Conservation (phyloP, 2,888 invertebrate species). For the Andrena bicolor region DNA sequence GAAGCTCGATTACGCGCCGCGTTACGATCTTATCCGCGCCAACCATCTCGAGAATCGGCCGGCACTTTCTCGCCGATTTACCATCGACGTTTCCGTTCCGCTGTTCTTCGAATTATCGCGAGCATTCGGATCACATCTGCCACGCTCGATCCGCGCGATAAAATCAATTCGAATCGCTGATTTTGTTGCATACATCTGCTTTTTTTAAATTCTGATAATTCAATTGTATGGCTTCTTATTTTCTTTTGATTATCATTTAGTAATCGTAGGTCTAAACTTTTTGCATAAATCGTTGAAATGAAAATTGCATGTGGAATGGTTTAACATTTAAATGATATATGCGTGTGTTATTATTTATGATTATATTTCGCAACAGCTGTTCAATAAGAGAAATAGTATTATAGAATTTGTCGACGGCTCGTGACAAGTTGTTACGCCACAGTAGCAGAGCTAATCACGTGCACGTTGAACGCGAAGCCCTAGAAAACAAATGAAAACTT, state of each 20-base stretch:
- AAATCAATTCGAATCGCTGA: not conserved
- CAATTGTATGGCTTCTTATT: too few relatives aligned
- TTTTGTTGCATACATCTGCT: not conserved
- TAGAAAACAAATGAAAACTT: slow-evolving; percentile 30
- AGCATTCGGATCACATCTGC: slow-evolving; percentile 16
- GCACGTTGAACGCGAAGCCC: slow-evolving; percentile 1
- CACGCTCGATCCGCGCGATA: slow-evolving; percentile 6
- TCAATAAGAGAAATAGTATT: not conserved
- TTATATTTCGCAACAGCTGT: not conserved
- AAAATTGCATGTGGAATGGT: too few relatives aligned
- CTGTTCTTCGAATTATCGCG: slow-evolving; percentile 9
- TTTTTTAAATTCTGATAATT: too few relatives aligned
- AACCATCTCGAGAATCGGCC: slow-evolving; percentile 41
- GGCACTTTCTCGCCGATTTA: slow-evolving; percentile 47
- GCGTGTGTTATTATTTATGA: too few relatives aligned
- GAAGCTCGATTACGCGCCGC: slow-evolving; percentile 49
- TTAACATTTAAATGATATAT: too few relatives aligned
- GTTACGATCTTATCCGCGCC: slow-evolving; percentile 59
- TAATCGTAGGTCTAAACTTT: too few relatives aligned
- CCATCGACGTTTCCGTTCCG: slow-evolving; percentile 1
- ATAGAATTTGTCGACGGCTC: not conserved
- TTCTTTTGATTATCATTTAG: too few relatives aligned
- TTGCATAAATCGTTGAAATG: too few relatives aligned
- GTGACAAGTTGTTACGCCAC: slow-evolving; percentile 12
- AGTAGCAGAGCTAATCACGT: not conserved